These are phyloP conservation scores for Diorhabda carinulata DNA, from an alignment of 1,140 invertebrate species.

Conservation along the genomic window DNA sequence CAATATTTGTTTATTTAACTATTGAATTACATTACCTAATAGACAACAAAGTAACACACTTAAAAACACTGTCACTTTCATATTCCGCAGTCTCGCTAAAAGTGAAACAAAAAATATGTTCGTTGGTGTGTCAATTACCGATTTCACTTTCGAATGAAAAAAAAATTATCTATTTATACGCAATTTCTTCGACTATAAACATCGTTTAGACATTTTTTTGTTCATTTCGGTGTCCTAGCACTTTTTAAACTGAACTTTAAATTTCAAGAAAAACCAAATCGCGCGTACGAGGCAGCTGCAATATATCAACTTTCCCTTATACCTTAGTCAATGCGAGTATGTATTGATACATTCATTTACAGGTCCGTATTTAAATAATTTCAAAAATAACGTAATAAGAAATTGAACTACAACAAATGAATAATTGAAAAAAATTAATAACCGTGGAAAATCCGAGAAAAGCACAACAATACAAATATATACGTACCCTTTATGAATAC, in stretches of 20 bases:
- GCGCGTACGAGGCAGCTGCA: constrained; percentile 6
- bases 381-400: no score
- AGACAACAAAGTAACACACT: constrained; percentile 6
- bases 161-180: no score
- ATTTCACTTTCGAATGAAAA: constrained; percentile 8
- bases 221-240: background rate
- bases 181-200: no score
- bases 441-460: no score
- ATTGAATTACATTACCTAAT: constrained; percentile 7
- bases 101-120: no score
- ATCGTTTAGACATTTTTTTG: no score
- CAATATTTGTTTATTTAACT: no score
- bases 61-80: constrained; percentile 13
- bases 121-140: background rate
- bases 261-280: constrained; percentile 3
- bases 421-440: no score
- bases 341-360: constrained; percentile 7
- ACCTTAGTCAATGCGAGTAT: constrained; percentile 7
- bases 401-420: no score
- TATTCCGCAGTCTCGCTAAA: background rate
- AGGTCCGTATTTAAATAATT: background rate
- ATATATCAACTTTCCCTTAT: constrained; percentile 21
- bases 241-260: background rate
- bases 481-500: no score
- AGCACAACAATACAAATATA: no score